phyloP scores from a whole-genome alignment of 1,140 invertebrate species.

The Conopomorpha cramerella region DNA sequence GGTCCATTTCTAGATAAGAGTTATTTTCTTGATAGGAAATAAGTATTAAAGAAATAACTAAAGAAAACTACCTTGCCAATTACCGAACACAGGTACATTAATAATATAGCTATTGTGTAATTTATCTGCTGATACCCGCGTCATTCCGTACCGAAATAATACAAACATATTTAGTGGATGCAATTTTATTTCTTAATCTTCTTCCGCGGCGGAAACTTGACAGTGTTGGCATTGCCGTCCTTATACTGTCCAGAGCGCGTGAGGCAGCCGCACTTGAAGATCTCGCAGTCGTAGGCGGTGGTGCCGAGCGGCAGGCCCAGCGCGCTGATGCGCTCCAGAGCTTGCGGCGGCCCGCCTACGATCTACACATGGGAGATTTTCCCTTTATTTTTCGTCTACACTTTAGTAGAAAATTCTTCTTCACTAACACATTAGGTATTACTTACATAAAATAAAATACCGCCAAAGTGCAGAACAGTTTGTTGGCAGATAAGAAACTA shows the following conservation, averaged over 20 bases:
- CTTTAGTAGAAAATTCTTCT: too few species aligned
- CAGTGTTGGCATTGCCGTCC: slow-evolving; percentile 31
- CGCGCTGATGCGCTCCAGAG: slow-evolving; percentile 40
- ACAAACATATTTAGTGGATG: neutral
- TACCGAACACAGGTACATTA: too few species aligned
- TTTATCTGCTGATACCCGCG: neutral
- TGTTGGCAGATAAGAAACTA: too few species aligned
- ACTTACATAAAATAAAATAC: too few species aligned
- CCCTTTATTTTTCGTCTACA: too few species aligned
- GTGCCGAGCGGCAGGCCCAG: slow-evolving; percentile 37
- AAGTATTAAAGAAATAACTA: too few species aligned
- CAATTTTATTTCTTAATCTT: slow-evolving; percentile 10
- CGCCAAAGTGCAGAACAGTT: too few species aligned
- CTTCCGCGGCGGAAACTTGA: slow-evolving; percentile 32
- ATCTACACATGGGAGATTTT: too few species aligned
- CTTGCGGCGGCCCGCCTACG: slow-evolving; percentile 25
- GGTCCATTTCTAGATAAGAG: too few species aligned
- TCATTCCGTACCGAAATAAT: neutral
- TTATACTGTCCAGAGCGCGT: slow-evolving; percentile 25
- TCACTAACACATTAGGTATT: too few species aligned
- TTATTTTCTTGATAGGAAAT: too few species aligned
- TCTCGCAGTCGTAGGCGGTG: slow-evolving; percentile 23
- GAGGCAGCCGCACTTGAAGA: slow-evolving; percentile 28
- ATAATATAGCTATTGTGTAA: neutral
- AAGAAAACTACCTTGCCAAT: too few species aligned